phyloP scores from a whole-genome alignment of 1,140 invertebrate species.

The Diabrotica undecimpunctata region DNA sequence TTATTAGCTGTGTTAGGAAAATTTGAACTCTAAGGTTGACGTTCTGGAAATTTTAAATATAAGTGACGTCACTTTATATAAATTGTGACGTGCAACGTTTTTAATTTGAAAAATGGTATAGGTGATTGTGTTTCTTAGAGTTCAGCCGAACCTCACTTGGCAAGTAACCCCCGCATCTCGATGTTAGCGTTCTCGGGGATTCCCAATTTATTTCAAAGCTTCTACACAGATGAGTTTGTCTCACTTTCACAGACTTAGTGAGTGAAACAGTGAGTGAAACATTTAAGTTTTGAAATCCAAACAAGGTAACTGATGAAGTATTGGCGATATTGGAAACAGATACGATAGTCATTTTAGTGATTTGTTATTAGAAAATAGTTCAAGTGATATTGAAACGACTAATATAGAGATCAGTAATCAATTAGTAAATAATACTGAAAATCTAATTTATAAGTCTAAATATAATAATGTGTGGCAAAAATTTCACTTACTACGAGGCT shows the following conservation, averaged over 20 bases:
- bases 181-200: too few species aligned
- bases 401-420: conserved; percentile 15
- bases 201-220: too few species aligned
- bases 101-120: conserved; percentile 14
- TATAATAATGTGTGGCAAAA: conserved; percentile 12
- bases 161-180: too few species aligned
- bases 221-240: too few species aligned
- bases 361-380: conserved; percentile 9
- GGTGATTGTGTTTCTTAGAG: conserved; percentile 4
- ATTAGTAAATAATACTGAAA: conserved; percentile 13
- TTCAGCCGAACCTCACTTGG: too few species aligned
- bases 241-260: too few species aligned
- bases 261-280: conserved; percentile 6
- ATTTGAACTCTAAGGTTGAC: too few species aligned
- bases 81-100: too few species aligned
- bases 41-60: too few species aligned
- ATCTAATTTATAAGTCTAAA: too few species aligned
- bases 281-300: conserved; percentile 13
- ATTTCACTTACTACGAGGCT: conserved; percentile 15
- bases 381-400: conserved; percentile 14
- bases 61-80: too few species aligned
- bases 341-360: neutral
- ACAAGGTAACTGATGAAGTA: conserved; percentile 1
- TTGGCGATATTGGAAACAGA: conserved; percentile 15
- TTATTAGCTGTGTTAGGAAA: too few species aligned